Conservation (phyloP, 1,140 invertebrate genomes). For the Dysdera silvatica region DNA sequence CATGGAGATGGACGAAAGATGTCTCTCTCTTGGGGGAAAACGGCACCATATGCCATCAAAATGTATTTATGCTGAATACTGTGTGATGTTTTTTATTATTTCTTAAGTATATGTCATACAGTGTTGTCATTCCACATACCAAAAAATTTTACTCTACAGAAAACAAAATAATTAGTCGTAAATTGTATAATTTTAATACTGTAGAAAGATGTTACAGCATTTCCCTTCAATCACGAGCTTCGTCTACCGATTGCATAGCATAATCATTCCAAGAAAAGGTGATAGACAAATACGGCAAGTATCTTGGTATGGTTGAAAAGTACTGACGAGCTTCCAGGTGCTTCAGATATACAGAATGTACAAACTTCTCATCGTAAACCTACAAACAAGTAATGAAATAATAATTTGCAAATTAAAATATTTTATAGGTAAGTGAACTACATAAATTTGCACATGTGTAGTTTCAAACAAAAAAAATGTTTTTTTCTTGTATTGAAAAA, state of each 20-base stretch:
- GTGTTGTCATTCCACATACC: neutral
- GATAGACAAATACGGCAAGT: constrained; percentile 5
- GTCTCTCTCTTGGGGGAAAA: no score
- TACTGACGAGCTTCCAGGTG: constrained; percentile 15
- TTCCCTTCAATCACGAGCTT: neutral
- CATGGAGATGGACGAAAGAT: no score
- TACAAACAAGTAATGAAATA: neutral
- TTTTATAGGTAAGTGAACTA: neutral
- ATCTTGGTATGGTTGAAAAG: constrained; percentile 19
- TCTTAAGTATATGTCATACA: no score
- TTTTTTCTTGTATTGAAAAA: neutral
- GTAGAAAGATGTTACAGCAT: neutral
- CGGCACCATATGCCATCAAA: no score
- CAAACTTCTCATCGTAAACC: constrained; percentile 15
- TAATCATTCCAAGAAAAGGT: neutral
- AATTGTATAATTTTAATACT: neutral
- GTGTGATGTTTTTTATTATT: no score
- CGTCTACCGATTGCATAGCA: neutral
- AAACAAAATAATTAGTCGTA: neutral
- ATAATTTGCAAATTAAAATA: neutral
- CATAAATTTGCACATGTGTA: neutral
- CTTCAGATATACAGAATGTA: neutral
- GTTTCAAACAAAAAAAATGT: neutral
- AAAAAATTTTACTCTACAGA: neutral
- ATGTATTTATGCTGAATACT: no score